Conservation (phyloP, 1,140 invertebrate genomes). For the Drosophila melanogaster region DNA sequence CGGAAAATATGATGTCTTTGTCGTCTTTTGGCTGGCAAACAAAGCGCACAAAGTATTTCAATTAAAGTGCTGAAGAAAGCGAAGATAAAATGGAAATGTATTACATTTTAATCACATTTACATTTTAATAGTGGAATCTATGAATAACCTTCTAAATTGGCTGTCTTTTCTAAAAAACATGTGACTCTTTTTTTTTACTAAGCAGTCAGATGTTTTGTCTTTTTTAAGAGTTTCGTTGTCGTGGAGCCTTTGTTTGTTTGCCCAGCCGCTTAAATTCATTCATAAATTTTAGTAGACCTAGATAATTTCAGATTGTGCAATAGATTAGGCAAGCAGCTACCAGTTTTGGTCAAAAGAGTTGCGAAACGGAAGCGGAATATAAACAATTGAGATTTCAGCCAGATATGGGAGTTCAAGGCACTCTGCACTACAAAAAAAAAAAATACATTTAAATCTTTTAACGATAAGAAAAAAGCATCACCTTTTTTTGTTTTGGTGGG, state of each 20-base stretch:
- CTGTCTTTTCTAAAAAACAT: too few relatives aligned
- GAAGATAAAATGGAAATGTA: neutral
- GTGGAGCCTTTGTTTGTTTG: slow-evolving; percentile 29
- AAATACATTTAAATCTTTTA: slow-evolving; percentile 4
- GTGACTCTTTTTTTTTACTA: neutral
- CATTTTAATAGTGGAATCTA: too few relatives aligned
- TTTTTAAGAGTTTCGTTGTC: neutral
- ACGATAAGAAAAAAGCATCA: neutral
- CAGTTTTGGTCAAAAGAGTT: slow-evolving; percentile 4
- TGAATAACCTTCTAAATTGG: too few relatives aligned
- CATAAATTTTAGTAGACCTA: slow-evolving; percentile 57
- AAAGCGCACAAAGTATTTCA: slow-evolving; percentile 65
- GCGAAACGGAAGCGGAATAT: slow-evolving; percentile 13
- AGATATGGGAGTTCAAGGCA: slow-evolving; percentile 34
- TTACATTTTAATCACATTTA: neutral
- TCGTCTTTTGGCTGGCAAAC: slow-evolving; percentile 5
- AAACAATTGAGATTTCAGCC: slow-evolving; percentile 20
- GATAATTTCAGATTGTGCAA: slow-evolving; percentile 65
- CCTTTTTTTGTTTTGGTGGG: too few relatives aligned
- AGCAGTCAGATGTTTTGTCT: neutral
- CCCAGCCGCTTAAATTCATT: slow-evolving; percentile 52
- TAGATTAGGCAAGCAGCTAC: slow-evolving; percentile 49
- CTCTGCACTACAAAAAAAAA: neutral
- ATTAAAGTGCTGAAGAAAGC: slow-evolving; percentile 48
- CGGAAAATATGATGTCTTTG: slow-evolving; percentile 31